Percentiles rank a stretch among this genome's conserved stretches.
Evolutionary conservation across 2,113 vertebrate genomes (phyloP).

Genomic region (Alectura lathami): DNA sequence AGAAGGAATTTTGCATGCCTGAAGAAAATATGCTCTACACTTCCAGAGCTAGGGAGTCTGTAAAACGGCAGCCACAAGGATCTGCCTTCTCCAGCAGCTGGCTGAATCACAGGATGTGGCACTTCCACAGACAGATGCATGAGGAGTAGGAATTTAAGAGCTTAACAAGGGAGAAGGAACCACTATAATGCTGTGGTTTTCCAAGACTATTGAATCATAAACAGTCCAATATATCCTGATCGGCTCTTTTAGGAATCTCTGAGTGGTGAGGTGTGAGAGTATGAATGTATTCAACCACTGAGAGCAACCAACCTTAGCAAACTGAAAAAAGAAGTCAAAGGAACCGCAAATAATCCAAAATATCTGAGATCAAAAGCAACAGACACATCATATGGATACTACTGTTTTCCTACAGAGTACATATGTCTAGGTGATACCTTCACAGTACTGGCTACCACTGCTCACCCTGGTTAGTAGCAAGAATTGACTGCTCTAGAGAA

Average conservation of each 20-base stretch:
- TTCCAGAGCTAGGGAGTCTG: neutral
- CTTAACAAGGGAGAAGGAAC: neutral
- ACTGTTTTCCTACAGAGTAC: neutral
- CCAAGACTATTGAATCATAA: neutral
- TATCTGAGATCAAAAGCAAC: neutral
- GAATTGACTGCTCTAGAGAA: neutral
- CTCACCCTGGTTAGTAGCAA: neutral
- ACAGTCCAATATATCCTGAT: neutral
- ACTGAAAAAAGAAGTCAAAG: neutral
- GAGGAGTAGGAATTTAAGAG: neutral
- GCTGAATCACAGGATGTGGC: neutral
- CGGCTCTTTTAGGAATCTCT: neutral
- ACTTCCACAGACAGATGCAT: neutral
- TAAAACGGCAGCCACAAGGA: neutral
- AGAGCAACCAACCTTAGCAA: neutral
- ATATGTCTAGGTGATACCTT: neutral
- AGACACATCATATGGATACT: neutral
- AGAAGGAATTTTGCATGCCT: neutral
- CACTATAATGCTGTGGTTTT: neutral
- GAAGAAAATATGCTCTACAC: neutral
- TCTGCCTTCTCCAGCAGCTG: neutral
- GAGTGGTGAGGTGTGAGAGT: neutral
- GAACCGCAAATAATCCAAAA: neutral
- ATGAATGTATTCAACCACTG: neutral
- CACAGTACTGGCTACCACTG: neutral